phyloP scores from a whole-genome alignment of 2,888 invertebrate species.

The Xestoiulus laeticollis region DNA sequence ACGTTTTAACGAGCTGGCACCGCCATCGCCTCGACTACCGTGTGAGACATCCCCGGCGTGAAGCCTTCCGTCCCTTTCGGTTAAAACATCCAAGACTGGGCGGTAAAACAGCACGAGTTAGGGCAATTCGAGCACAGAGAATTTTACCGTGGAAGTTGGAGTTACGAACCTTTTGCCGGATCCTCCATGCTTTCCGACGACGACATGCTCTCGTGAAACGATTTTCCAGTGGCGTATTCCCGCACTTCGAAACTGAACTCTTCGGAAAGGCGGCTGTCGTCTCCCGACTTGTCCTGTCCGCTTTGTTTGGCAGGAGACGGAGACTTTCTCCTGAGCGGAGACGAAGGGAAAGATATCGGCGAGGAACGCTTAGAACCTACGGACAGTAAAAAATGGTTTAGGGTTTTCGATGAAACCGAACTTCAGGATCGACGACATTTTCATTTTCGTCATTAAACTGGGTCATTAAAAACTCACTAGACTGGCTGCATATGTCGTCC shows the following conservation, averaged over 20 bases:
- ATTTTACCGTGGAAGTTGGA: too few relatives aligned
- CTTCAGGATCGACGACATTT: too few relatives aligned
- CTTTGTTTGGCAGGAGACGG: constrained; percentile 51
- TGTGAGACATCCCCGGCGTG: neutral
- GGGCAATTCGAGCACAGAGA: too few relatives aligned
- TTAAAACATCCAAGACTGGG: neutral
- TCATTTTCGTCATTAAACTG: neutral
- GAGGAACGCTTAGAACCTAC: constrained; percentile 49
- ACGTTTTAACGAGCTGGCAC: neutral
- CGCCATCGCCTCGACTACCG: neutral
- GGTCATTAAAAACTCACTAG: constrained; percentile 1
- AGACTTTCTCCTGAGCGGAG: constrained; percentile 47
- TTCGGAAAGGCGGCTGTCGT: constrained; percentile 14
- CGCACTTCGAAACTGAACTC: constrained; percentile 46
- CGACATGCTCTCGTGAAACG: constrained; percentile 42
- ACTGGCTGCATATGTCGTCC: constrained; percentile 1
- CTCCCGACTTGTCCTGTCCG: constrained; percentile 29
- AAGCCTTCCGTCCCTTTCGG: neutral
- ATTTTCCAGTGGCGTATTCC: neutral
- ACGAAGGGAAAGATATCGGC: constrained; percentile 50
- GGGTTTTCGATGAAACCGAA: neutral
- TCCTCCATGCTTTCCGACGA: constrained; percentile 43
- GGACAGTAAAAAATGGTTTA: neutral
- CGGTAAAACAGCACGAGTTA: neutral
- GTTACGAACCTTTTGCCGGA: neutral